Conservation (phyloP, 1,140 invertebrate species). For the Scylla paramamosain region DNA sequence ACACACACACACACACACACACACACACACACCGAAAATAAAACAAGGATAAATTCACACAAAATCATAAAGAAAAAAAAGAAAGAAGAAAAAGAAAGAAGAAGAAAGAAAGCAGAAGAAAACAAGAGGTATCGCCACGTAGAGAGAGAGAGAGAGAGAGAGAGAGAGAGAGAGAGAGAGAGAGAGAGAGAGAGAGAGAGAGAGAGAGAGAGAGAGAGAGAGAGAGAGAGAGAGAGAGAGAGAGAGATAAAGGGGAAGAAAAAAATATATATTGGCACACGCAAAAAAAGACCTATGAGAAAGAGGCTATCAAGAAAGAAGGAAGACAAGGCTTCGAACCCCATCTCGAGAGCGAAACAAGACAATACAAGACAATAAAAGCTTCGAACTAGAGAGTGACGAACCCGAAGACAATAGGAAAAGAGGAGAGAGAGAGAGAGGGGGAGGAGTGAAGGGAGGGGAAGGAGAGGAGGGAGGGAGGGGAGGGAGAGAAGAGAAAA, state of each 20-base stretch:
- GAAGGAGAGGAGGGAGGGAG: constrained; percentile 9
- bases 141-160: background rate
- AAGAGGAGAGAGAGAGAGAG: background rate
- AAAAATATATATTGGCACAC: background rate
- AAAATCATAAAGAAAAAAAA: background rate
- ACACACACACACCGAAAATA: background rate
- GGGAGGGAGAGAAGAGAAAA: background rate
- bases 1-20: constrained; percentile 48
- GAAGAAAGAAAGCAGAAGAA: background rate
- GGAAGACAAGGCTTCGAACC: background rate
- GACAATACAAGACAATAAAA: constrained; percentile 31
- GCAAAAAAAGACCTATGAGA: background rate
- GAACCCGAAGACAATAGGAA: background rate
- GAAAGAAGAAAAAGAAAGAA: background rate
- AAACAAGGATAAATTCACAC: background rate
- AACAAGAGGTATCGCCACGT: background rate
- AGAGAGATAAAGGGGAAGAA: constrained; percentile 9
- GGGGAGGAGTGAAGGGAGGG: background rate
- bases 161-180: background rate
- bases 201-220: constrained; percentile 32
- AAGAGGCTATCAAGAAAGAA: background rate
- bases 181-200: constrained; percentile 2
- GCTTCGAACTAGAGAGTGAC: background rate
- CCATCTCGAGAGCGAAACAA: background rate
- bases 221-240: constrained; percentile 39